These are phyloP conservation scores for Lochmaea crataegi DNA, from an alignment of 2,888 invertebrate genomes.

Conservation along the genomic window DNA sequence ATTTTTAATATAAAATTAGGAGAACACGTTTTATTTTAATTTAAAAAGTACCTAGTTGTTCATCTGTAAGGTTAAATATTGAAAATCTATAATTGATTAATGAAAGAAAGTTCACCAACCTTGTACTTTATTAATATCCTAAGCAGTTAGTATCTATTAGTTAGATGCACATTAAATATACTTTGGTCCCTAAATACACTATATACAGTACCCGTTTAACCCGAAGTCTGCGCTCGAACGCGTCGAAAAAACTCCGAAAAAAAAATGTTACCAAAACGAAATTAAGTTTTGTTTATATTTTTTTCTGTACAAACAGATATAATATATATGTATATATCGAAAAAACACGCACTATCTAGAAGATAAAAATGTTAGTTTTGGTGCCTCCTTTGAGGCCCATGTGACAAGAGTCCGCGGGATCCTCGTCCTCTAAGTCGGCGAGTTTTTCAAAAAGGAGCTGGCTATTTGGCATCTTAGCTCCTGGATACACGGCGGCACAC, in stretches of 20 bases:
- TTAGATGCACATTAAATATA: constrained; percentile 39
- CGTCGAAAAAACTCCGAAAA: constrained; percentile 34
- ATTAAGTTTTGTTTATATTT: constrained; percentile 21
- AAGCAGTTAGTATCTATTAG: constrained; percentile 27
- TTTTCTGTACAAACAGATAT: constrained; percentile 29
- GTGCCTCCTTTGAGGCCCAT: constrained; percentile 54
- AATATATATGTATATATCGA: background rate
- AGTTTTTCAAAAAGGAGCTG: constrained; percentile 59
- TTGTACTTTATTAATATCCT: constrained; percentile 25
- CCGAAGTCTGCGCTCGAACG: constrained; percentile 54
- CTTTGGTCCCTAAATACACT: constrained; percentile 65
- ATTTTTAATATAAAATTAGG: no score
- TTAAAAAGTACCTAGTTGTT: no score
- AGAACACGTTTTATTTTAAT: no score
- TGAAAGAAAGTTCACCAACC: constrained; percentile 20
- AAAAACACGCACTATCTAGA: constrained; percentile 41
- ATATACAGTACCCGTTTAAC: constrained; percentile 65
- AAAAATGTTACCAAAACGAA: constrained; percentile 22
- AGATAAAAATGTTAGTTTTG: constrained; percentile 30
- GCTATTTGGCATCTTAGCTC: constrained; percentile 64
- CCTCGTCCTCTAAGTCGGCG: constrained; percentile 61
- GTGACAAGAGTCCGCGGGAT: constrained; percentile 53
- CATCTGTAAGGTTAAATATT: background rate
- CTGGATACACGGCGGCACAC: constrained; percentile 65
- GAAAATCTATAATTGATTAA: background rate